Evolutionary conservation across 2,888 invertebrate genomes (phyloP), one percentile per base, ranked within the genome.

Genomic region (Neoascia interrupta): DNA sequence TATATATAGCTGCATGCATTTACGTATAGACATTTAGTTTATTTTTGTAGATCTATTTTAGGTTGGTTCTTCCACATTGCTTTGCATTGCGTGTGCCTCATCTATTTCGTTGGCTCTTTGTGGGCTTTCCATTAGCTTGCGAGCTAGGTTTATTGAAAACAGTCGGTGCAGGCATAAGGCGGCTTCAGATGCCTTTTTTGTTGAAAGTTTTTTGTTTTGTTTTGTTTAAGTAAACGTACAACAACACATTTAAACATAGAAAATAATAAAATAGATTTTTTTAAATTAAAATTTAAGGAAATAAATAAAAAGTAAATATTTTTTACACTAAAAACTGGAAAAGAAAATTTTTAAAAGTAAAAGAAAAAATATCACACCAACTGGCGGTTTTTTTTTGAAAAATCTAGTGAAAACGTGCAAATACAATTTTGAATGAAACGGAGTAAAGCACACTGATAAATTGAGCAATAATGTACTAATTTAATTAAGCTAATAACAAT

Each of bases 101-200:
- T 68, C 66, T 60, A 69, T 37, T 28, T 81, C 56, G 47, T 84
- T 83, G 81, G 83, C 81, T 74, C 81, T 84, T 70, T 83, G 83
- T 83, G 82, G 82, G 66, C 84, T 84, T 74, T 84, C 84, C 75
- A 85, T 85, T 79, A 88, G 84, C 84, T 86, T 86, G 75, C 86
- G 84, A 79, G 92, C 90, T 87, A 92, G 90, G 86, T 90, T 91
- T 87, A 93, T 90, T 84, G 93, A 92, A 89, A 94, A 92, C 86
- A 94, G 91, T 89, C 94, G 92, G 89, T 94, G 94, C 86, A 94
- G 90, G 88, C 92, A 91, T 87, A 92, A 90, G 85, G 91, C 91
- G 87, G 93, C 91, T 88, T 91, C 90, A 86, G 90, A 91, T 85
- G 93, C 93, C 93, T 94, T 91, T 86, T 58, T n/a, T 60, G 51